phyloP scores from a whole-genome alignment of 2,888 invertebrate genomes.

The Pherbina coryleti region DNA sequence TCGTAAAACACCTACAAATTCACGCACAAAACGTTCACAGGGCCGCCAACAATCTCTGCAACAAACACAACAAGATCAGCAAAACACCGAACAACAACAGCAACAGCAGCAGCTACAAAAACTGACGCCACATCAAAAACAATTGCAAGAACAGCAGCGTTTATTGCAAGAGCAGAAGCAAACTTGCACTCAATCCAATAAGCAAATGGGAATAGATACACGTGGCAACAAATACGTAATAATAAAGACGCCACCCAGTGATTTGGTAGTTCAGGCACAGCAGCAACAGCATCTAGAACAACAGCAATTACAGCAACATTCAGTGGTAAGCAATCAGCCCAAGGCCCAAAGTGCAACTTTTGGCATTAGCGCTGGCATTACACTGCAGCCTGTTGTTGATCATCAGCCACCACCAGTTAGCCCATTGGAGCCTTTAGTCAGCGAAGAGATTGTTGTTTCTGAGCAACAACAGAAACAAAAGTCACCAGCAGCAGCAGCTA shows the following conservation, averaged over 20 bases:
- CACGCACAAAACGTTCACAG: slow-evolving; percentile 39
- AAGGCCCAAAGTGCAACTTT: slow-evolving; percentile 20
- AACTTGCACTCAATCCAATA: slow-evolving; percentile 44
- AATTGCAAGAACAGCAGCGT: slow-evolving; percentile 43
- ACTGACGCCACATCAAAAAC: slow-evolving; percentile 42
- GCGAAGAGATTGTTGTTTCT: background rate
- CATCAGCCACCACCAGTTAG: slow-evolving; percentile 30
- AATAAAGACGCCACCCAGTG: slow-evolving; percentile 53
- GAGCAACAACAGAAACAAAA: slow-evolving; percentile 32
- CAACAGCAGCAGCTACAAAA: slow-evolving; percentile 37
- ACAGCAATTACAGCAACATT: slow-evolving; percentile 16
- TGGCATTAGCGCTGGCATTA: slow-evolving; percentile 43
- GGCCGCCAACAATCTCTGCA: slow-evolving; percentile 34
- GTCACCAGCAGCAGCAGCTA: slow-evolving; percentile 48
- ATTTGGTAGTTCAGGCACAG: slow-evolving; percentile 44
- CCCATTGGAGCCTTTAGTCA: slow-evolving; percentile 35
- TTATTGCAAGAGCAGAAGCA: slow-evolving; percentile 35
- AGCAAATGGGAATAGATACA: slow-evolving; percentile 56
- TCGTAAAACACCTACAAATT: slow-evolving; percentile 28
- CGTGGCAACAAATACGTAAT: slow-evolving; percentile 66
- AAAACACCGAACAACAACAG: slow-evolving; percentile 31
- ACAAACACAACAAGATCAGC: background rate
- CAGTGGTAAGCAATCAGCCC: background rate
- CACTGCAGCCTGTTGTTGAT: slow-evolving; percentile 39
- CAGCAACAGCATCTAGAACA: slow-evolving; percentile 36